Evolutionary conservation across 2,113 vertebrate species (phyloP).

Genomic region (Noctilio leporinus): DNA sequence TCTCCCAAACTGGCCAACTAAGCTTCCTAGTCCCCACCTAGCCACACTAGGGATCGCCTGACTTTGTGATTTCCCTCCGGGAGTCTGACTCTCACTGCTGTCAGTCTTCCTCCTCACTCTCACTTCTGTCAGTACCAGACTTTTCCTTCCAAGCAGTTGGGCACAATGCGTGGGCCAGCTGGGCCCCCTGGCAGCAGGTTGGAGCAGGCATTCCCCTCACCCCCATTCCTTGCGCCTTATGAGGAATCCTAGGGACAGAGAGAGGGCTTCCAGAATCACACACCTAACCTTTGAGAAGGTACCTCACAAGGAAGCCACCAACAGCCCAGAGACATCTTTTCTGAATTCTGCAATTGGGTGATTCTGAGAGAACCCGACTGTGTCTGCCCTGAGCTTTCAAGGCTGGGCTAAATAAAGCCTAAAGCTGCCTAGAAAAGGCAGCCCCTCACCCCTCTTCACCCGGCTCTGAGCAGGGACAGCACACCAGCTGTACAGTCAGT

Average conservation of each 20-base stretch:
- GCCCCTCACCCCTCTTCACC: neutral
- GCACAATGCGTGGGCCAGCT: neutral
- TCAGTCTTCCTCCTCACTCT: neutral
- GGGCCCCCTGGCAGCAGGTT: no score
- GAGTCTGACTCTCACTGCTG: neutral
- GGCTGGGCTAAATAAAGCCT: neutral
- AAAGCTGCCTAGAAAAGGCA: neutral
- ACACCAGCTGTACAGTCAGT: neutral
- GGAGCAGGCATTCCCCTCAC: neutral
- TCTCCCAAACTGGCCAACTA: neutral
- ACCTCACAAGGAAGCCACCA: neutral
- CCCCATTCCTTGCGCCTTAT: rapidly evolving
- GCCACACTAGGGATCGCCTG: neutral
- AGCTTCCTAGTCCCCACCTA: neutral
- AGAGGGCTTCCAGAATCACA: neutral
- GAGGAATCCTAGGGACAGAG: neutral
- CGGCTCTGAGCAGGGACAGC: neutral
- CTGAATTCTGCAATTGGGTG: neutral
- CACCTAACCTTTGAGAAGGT: neutral
- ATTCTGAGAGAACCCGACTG: neutral
- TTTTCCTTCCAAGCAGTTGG: neutral
- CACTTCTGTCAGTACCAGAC: neutral
- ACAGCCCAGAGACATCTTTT: neutral
- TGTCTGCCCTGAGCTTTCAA: neutral
- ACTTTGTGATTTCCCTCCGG: neutral